Evolutionary conservation across 1,140 invertebrate genomes (phyloP).

Genomic region (Maconellicoccus hirsutus): DNA sequence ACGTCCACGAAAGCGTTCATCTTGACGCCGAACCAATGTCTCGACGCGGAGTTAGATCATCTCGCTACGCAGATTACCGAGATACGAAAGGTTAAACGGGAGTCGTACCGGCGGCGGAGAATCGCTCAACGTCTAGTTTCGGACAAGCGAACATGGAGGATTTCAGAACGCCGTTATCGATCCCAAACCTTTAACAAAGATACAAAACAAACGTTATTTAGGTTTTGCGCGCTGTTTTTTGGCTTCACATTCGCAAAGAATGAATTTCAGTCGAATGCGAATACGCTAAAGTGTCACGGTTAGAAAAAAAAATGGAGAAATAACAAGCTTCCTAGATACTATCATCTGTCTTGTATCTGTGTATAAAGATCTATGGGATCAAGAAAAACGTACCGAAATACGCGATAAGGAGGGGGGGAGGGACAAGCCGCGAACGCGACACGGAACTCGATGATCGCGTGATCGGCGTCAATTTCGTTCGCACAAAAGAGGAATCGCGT

Average conservation of each 20-base stretch:
- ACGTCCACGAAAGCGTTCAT: conserved; percentile 26
- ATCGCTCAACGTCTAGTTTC: neutral
- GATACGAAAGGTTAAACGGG: no score
- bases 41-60: neutral
- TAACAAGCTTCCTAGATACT: neutral
- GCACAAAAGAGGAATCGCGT: no score
- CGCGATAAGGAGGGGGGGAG: no score
- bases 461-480: no score
- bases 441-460: no score
- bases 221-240: conserved; percentile 11
- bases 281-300: neutral
- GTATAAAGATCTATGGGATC: conserved; percentile 21
- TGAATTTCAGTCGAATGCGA: no score
- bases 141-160: neutral
- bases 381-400: neutral
- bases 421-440: no score
- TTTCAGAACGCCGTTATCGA: conserved; percentile 28
- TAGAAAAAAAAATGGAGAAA: neutral
- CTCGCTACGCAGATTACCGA: neutral
- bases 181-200: conserved; percentile 33
- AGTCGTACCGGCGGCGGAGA: neutral
- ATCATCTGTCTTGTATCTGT: conserved; percentile 1
- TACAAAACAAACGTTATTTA: conserved; percentile 32
- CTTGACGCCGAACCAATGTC: no score
- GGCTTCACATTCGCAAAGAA: neutral